Conservation (phyloP, 2,797 vertebrate species). For the Coregonus suidteri region DNA sequence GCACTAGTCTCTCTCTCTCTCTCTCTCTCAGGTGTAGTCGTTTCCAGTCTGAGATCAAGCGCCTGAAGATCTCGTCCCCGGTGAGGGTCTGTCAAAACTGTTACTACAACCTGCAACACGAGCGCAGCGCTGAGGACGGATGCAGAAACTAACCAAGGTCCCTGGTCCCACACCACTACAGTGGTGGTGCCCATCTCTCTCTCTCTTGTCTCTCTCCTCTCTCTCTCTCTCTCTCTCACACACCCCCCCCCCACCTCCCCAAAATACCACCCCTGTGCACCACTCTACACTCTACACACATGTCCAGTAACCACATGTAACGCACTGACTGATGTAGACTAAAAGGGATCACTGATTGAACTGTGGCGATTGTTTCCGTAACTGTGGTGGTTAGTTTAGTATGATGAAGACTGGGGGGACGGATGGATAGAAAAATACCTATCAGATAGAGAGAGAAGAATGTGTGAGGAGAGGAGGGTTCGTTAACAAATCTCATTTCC, state of each 20-base stretch:
- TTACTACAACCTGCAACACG: slow-evolving; percentile 95
- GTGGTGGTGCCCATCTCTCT: not conserved
- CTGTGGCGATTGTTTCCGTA: slow-evolving; percentile 32
- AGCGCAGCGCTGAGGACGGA: slow-evolving; percentile 85
- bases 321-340: slow-evolving; percentile 59
- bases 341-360: slow-evolving; percentile 70
- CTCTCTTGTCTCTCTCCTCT: not conserved
- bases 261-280: not conserved
- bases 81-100: slow-evolving; percentile 99
- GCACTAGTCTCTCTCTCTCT: not conserved
- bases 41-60: slow-evolving; percentile 97
- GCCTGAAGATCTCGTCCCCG: slow-evolving; percentile 96
- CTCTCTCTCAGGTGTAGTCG: slow-evolving; percentile 87
- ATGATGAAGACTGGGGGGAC: slow-evolving; percentile 19
- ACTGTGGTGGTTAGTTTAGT: slow-evolving; percentile 12
- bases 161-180: not conserved
- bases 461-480: not conserved
- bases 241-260: not conserved
- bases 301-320: slow-evolving; percentile 59
- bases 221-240: not conserved
- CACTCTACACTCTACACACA: not conserved
- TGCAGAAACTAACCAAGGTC: slow-evolving; percentile 77
- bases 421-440: not conserved
- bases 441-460: not conserved
- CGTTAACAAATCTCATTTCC: not conserved